Evolutionary conservation across 2,888 invertebrate genomes (phyloP), one percentile per base, ranked within the genome.

Genomic region (Meghimatium bilineatum): DNA sequence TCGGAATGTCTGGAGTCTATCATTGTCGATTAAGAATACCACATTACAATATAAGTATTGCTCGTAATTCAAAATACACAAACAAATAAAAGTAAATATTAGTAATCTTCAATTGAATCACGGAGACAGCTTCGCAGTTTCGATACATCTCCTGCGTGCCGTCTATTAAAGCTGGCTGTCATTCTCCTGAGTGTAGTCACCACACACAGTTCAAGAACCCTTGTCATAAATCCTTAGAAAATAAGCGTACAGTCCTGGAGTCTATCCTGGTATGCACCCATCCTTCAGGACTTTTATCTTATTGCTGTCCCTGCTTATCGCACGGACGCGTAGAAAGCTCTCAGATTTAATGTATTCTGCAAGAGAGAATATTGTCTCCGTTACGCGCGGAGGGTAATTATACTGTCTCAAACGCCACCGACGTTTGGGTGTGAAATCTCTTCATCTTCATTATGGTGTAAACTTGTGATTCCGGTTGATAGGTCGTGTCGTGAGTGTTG

Each of bases 321-420:
- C 72, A 49, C 49, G 14, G 29, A 8, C n/a, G 29, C 8, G 49
- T 49, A 17, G 49, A 74, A 49, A 14, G 56, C 29, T 74, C 49
- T n/a, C 8, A 29, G 29, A 14, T 74, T 74, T 74, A n/a, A 74
- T 74, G 72, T 74, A 26, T 49, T 49, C 49, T 29, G 44, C 49
- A 29, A 49, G 12, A 26, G 29, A 26, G 10, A 74, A 49, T 29
- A 44, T 49, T 49, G 72, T 49, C 72, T 74, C 49, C 49, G 2
- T 74, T 74, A 29, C 29, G 23, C 17, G 44, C 49, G 6, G 49
- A 8, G 49, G 14, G 72, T 74, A 29, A 49, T 74, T 74, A 74
- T 17, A 6, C 49, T 49, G 72, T 44, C 72, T 44, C n/a, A 32
- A 14, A 12, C 49, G 72, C 29, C 44, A 49, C 10, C 49, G 17